Base-by-base conservation (phyloP, 2,888 invertebrate species). In the Podabrus alpinus region DNA sequence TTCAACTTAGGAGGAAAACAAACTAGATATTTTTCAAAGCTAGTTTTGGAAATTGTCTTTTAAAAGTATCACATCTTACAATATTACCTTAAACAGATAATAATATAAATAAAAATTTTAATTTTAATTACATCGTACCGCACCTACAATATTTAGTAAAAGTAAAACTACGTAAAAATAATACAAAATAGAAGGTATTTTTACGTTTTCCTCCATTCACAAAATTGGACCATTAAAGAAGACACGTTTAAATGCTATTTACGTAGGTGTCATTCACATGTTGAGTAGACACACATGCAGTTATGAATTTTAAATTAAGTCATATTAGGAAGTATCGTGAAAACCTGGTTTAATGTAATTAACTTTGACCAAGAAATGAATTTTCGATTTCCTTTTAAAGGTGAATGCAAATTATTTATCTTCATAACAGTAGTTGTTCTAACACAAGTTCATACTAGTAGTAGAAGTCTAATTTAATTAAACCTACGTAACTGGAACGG, bases 401-500 rank as follows among this genome's bases (percentile, higher is more conserved):
- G 13, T 29, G 29, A 29, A 29, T 29, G 29, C 29, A 29, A 29
- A 29, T 29, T 29, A 29, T 29, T 13, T 29, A 29, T 29, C 29
- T 29, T 29, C 13, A 29, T 29, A 13, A 29, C n/a, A n/a, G 13
- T 13, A 29, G 29, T 29, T 29, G 29, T 29, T 29, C 5, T 29
- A 29, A 13, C n/a, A 29, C 29, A 29, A 29, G 13, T 29, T 29
- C 29, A 29, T 29, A n/a, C 13, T 29, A 29, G 11, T 29, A 29
- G 29, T 29, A 29, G 29, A 29, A 29, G 17, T 17, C 9, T 62
- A 62, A 62, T 62, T 13, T 68, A 68, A 68, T 68, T 68, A 68
- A 59, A 13, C 59, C 16, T 66, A 60, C 67, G 72, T 66, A 72
- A 17, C 67, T 61, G 15, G 66, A 72, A 72, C 72, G n/a, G 29